These are phyloP conservation scores for Montipora capricornis DNA, from an alignment of 64 coral and sea anemone species.

Conservation along the genomic window DNA sequence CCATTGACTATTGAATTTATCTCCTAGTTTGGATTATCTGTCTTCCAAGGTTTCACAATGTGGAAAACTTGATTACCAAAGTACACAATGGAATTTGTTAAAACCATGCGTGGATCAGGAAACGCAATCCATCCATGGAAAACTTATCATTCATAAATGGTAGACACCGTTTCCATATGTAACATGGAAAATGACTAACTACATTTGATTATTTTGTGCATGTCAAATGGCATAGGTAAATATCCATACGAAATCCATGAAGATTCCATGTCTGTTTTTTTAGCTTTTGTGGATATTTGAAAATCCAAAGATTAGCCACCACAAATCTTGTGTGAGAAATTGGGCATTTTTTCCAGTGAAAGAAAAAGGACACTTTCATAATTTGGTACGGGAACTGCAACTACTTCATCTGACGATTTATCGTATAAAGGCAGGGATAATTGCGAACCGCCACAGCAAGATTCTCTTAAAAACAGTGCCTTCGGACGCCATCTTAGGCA, in stretches of 20 bases:
- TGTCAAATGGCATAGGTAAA: background rate
- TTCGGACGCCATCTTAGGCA: too few species aligned
- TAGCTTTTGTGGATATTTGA: background rate
- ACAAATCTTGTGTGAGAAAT: background rate
- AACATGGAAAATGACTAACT: conserved; percentile 19
- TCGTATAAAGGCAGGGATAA: too few species aligned
- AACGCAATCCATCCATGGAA: conserved; percentile 7
- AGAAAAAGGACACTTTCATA: too few species aligned
- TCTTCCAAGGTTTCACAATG: conserved; percentile 7
- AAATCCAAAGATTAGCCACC: background rate
- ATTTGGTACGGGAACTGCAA: too few species aligned
- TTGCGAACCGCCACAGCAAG: too few species aligned
- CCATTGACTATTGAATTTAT: background rate
- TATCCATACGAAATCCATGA: background rate
- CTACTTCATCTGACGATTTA: too few species aligned
- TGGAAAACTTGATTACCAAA: conserved; percentile 17
- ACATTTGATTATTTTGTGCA: background rate
- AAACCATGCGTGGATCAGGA: background rate
- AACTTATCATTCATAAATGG: background rate
- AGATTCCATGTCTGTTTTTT: background rate
- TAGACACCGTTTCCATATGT: background rate
- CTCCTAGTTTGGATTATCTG: conserved; percentile 13
- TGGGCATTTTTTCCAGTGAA: background rate
- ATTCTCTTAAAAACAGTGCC: too few species aligned
- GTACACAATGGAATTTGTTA: background rate